Percentiles rank a stretch among this genome's conserved stretches.
Conservation (phyloP, 2,113 vertebrate genomes). For the Gallinago jamesoni region DNA sequence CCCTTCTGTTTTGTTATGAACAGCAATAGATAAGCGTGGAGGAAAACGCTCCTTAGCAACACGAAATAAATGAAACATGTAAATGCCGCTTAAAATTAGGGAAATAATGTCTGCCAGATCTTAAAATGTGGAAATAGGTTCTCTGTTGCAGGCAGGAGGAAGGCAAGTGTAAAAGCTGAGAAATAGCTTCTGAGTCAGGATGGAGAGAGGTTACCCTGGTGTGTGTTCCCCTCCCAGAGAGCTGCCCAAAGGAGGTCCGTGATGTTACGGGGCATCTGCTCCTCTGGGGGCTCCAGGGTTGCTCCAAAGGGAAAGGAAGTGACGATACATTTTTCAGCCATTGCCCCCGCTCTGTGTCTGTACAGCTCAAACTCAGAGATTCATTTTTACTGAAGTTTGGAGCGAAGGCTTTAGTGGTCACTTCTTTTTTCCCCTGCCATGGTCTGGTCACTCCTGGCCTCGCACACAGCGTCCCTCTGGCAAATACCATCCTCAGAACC, state of each 20-base stretch:
- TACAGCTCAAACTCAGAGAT: background rate
- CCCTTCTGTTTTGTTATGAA: background rate
- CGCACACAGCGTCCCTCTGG: background rate
- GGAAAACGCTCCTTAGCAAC: background rate
- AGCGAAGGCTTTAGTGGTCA: background rate
- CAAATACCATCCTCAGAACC: background rate
- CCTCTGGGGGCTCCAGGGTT: background rate
- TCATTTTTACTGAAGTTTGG: background rate
- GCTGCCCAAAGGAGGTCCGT: background rate
- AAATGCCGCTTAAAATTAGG: background rate
- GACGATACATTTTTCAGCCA: background rate
- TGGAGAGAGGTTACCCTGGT: background rate
- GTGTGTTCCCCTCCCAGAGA: rapidly evolving
- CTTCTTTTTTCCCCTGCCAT: no score
- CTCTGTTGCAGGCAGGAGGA: background rate
- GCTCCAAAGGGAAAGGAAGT: background rate
- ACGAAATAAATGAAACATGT: background rate
- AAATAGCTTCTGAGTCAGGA: background rate
- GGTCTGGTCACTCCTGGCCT: background rate
- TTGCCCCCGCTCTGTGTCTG: background rate
- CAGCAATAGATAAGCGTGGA: background rate
- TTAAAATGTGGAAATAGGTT: background rate
- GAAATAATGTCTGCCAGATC: background rate
- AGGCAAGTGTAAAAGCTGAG: background rate
- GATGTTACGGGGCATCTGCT: background rate